Percentiles rank a stretch among this genome's conserved stretches.
Conservation (phyloP, 2,888 invertebrate genomes). For the Ophion ellenae region DNA sequence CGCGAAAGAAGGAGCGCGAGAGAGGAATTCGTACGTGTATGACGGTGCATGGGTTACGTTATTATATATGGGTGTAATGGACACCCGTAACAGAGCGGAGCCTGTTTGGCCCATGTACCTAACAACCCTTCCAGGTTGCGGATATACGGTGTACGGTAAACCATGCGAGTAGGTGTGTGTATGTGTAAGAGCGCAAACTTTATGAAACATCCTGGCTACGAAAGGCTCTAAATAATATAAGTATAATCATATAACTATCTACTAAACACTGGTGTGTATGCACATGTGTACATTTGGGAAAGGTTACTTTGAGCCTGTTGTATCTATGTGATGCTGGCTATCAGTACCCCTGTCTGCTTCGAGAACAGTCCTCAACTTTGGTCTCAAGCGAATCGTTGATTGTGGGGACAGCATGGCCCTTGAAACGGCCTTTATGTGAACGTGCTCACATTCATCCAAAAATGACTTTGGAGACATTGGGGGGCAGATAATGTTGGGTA, state of each 20-base stretch:
- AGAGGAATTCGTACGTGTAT: neutral
- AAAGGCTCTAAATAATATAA: constrained; percentile 37
- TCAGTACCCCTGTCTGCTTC: too few species aligned
- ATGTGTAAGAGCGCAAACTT: constrained; percentile 58
- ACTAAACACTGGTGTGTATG: neutral
- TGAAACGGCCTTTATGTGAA: neutral
- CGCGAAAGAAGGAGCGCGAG: constrained; percentile 15
- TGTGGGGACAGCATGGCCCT: too few species aligned
- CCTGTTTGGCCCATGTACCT: constrained; percentile 39
- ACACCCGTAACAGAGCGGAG: constrained; percentile 39
- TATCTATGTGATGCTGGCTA: too few species aligned
- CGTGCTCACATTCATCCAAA: neutral
- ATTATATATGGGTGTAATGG: constrained; percentile 30
- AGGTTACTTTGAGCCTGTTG: neutral
- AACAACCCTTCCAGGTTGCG: neutral
- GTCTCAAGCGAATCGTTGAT: too few species aligned
- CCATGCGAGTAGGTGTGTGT: constrained; percentile 31
- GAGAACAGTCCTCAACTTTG: too few species aligned
- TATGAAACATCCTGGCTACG: constrained; percentile 59
- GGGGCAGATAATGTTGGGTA: neutral
- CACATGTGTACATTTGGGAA: neutral
- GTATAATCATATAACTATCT: constrained; percentile 28
- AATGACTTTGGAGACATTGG: neutral
- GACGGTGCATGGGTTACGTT: constrained; percentile 5
- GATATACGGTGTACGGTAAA: constrained; percentile 36